Percentiles rank a stretch among this genome's conserved stretches.
Evolutionary conservation across 2,797 vertebrate genomes (phyloP).

Genomic region (Merluccius polli): DNA sequence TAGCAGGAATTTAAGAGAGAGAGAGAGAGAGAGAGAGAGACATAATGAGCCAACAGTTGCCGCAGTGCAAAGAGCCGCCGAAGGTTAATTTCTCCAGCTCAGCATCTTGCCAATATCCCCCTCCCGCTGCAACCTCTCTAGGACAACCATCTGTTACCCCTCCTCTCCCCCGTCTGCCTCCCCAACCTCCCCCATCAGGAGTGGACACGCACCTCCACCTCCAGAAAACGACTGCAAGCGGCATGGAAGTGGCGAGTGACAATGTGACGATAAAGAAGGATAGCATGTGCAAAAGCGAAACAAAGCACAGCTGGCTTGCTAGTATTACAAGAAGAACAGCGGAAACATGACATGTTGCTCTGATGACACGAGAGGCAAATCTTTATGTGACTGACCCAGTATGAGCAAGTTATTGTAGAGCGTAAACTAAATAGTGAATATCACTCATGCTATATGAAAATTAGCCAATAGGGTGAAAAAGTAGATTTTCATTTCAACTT

Average conservation of each 20-base stretch:
- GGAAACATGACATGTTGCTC: not conserved
- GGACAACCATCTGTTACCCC: constrained; percentile 63
- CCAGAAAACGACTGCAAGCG: not conserved
- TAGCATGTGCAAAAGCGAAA: not conserved
- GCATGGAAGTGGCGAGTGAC: not conserved
- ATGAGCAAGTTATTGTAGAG: no score
- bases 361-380: no score
- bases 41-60: constrained; percentile 48
- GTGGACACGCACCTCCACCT: constrained; percentile 37
- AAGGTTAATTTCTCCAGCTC: constrained; percentile 70
- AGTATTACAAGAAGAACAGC: not conserved
- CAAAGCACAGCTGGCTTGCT: not conserved
- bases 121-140: constrained; percentile 58
- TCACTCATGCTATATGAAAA: not conserved
- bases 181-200: constrained; percentile 33
- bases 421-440: not conserved
- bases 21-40: constrained; percentile 22
- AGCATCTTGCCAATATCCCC: constrained; percentile 67
- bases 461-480: not conserved
- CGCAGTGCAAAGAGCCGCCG: constrained; percentile 50
- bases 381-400: no score
- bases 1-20: constrained; percentile 15
- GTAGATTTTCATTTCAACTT: not conserved
- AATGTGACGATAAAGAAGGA: not conserved
- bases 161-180: constrained; percentile 28